Evolutionary conservation across 2,113 vertebrate species (phyloP).

Genomic region (Scalopus aquaticus): DNA sequence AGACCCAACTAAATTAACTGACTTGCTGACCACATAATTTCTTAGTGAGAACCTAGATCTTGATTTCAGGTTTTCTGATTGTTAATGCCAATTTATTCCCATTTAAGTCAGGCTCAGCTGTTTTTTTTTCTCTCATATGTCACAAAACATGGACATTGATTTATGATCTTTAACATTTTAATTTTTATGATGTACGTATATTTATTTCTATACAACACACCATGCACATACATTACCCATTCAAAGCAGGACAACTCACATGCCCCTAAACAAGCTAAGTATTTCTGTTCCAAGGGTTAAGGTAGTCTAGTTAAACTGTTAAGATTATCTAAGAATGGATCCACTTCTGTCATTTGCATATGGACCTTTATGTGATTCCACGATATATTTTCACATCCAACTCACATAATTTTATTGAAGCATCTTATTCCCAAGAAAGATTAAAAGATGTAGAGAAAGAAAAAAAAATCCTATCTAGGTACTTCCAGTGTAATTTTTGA

Average conservation of each 20-base stretch:
- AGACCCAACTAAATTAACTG: neutral
- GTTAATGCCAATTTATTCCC: neutral
- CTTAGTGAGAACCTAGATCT: neutral
- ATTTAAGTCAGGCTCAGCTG: neutral
- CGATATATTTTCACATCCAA: neutral
- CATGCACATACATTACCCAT: neutral
- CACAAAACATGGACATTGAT: neutral
- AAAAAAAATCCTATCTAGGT: neutral
- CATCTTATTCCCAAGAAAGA: neutral
- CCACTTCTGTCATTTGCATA: neutral
- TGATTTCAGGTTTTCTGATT: neutral
- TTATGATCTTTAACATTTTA: neutral
- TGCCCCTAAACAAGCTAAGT: neutral
- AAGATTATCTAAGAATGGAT: neutral
- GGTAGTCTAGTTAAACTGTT: neutral
- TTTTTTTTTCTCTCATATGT: neutral
- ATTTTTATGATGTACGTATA: neutral
- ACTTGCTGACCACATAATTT: neutral
- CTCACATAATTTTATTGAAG: neutral
- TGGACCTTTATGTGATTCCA: neutral
- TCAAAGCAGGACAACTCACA: neutral
- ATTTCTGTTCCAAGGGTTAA: neutral
- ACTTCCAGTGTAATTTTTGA: neutral
- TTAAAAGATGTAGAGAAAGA: neutral
- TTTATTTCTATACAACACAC: neutral